Conservation (phyloP, 2,797 vertebrate genomes). For the Lagocephalus sceleratus region DNA sequence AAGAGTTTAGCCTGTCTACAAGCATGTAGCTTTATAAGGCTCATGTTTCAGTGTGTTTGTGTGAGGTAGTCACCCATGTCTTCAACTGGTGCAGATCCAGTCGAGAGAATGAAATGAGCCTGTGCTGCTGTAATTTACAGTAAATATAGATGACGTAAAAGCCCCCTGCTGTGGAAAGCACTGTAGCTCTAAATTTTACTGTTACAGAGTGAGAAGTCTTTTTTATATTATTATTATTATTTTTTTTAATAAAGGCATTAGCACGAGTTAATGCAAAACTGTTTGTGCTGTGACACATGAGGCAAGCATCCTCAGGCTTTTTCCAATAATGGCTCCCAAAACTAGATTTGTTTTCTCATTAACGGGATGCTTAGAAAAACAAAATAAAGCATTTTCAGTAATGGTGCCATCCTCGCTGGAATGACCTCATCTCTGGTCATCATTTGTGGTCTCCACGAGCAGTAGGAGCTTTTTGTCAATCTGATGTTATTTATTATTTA, state of each 20-base stretch:
- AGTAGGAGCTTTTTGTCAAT: too few species aligned
- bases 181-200: conserved; percentile 2
- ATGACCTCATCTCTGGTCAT: not conserved
- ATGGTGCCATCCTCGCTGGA: not conserved
- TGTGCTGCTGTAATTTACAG: conserved; percentile 12
- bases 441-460: too few species aligned
- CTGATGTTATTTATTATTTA: too few species aligned
- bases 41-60: conserved; percentile 32
- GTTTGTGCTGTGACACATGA: not conserved
- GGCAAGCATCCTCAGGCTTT: conserved; percentile 2
- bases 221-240: too few species aligned
- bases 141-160: conserved; percentile 47
- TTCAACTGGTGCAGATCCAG: conserved; percentile 12
- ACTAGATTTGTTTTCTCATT: conserved; percentile 1
- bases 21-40: conserved; percentile 12
- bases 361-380: not conserved
- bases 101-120: conserved; percentile 11
- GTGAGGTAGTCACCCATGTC: not conserved
- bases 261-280: not conserved
- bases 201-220: not conserved
- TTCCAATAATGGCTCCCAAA: conserved; percentile 4
- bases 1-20: conserved; percentile 2
- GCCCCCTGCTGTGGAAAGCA: conserved; percentile 16
- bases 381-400: not conserved
- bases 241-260: conserved; percentile 8